These are phyloP conservation scores for Macaria notata DNA, from an alignment of 2,888 invertebrate species.

Conservation along the genomic window DNA sequence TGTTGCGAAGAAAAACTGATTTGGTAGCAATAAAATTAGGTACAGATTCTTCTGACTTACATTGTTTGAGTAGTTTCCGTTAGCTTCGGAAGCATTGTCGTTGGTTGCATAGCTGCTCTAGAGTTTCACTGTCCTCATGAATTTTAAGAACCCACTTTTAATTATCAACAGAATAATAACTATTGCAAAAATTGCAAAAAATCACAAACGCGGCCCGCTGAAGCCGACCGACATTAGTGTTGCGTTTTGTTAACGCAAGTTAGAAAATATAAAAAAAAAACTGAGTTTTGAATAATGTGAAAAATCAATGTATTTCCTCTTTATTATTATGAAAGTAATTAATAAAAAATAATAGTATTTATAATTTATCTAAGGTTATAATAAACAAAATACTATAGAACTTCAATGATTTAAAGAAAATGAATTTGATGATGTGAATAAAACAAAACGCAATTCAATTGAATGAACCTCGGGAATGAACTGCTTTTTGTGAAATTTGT, in stretches of 20 bases:
- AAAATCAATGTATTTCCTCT: no score
- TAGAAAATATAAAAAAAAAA: no score
- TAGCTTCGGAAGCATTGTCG: slow-evolving; percentile 71
- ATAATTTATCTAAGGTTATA: no score
- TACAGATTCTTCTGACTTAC: slow-evolving; percentile 57
- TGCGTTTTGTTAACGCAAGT: slow-evolving; percentile 40
- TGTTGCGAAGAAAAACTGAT: slow-evolving; percentile 18
- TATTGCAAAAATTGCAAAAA: slow-evolving; percentile 39
- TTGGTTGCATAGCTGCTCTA: slow-evolving; percentile 63
- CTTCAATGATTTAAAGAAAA: no score
- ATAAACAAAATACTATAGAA: no score
- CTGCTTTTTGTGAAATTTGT: no score
- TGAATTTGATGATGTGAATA: no score
- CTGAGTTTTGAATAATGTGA: no score
- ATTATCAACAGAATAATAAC: slow-evolving; percentile 44
- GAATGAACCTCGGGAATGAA: no score
- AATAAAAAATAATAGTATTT: no score
- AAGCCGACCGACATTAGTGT: slow-evolving; percentile 65
- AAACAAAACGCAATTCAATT: no score
- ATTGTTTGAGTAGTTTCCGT: slow-evolving; percentile 74
- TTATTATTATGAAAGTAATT: no score
- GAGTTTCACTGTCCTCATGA: slow-evolving; percentile 58
- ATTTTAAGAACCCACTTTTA: slow-evolving; percentile 45
- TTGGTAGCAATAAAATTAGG: slow-evolving; percentile 24
- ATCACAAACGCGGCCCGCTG: slow-evolving; percentile 57